Percentiles rank a stretch among this genome's conserved stretches.
phyloP scores from a whole-genome alignment of 2,797 vertebrate species.

The Erpetoichthys calabaricus region DNA sequence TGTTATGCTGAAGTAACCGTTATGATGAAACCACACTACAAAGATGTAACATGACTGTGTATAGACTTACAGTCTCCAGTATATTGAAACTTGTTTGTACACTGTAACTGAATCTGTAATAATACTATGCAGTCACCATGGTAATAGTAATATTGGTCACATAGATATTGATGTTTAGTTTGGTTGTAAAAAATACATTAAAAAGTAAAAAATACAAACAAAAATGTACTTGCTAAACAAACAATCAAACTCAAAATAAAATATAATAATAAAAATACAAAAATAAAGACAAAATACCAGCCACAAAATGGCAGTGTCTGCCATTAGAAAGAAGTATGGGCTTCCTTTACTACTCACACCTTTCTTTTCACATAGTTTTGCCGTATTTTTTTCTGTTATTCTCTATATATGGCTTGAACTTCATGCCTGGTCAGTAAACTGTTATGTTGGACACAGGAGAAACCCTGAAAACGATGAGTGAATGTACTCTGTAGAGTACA shows the following conservation, averaged over 20 bases:
- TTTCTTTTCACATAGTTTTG: conserved; percentile 41
- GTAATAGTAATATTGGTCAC: conserved; percentile 37
- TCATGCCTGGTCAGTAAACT: conserved; percentile 19
- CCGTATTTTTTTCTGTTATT: conserved; percentile 33
- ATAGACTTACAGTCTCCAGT: too few relatives aligned
- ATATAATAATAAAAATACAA: conserved; percentile 48
- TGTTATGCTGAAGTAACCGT: too few relatives aligned
- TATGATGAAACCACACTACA: too few relatives aligned
- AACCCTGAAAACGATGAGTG: conserved; percentile 98
- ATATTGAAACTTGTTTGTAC: too few relatives aligned
- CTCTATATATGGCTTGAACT: conserved; percentile 41
- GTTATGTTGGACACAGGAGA: conserved; percentile 96
- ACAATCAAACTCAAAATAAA: conserved; percentile 19
- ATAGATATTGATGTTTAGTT: conserved; percentile 44
- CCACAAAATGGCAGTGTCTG: too few relatives aligned
- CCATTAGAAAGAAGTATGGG: conserved; percentile 32
- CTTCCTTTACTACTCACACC: conserved; percentile 38
- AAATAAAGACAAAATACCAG: conserved; percentile 15
- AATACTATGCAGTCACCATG: conserved; percentile 52
- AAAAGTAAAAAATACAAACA: conserved; percentile 31
- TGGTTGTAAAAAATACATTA: conserved; percentile 32
- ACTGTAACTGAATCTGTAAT: too few relatives aligned
- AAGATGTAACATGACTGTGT: too few relatives aligned
- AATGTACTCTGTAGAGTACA: conserved; percentile 97
- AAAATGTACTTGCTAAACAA: conserved; percentile 35